Conservation (phyloP, 2,888 invertebrate species). For the Gastracanthus pulcherrimus region DNA sequence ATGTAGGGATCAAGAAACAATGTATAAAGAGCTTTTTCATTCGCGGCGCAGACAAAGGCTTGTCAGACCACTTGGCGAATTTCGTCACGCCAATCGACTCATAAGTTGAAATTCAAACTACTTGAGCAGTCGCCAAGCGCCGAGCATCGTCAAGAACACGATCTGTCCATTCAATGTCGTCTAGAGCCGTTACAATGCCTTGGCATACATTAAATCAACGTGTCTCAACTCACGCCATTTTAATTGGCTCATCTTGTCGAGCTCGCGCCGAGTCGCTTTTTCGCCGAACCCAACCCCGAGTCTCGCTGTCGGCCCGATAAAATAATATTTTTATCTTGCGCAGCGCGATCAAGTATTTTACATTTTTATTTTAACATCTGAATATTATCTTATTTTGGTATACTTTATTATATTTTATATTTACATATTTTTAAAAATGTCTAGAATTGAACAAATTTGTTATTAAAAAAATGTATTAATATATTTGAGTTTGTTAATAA, state of each 20-base stretch:
- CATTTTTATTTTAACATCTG: background rate
- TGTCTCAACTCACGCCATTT: slow-evolving; percentile 38
- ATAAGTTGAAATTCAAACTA: slow-evolving; percentile 11
- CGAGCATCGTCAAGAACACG: slow-evolving; percentile 12
- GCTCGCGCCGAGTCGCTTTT: background rate
- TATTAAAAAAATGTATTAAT: too few species aligned
- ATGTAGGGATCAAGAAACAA: background rate
- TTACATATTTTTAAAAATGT: too few species aligned
- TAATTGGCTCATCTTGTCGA: slow-evolving; percentile 37
- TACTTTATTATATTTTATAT: too few species aligned
- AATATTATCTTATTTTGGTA: too few species aligned
- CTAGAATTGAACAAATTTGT: too few species aligned
- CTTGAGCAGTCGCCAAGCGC: slow-evolving; percentile 22
- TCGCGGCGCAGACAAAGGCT: background rate
- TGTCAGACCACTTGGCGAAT: slow-evolving; percentile 17
- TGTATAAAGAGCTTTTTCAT: background rate
- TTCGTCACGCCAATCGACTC: slow-evolving; percentile 8
- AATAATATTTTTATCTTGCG: slow-evolving; percentile 11
- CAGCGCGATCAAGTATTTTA: slow-evolving; percentile 1
- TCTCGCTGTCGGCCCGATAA: background rate
- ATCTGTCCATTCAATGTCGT: slow-evolving; percentile 36
- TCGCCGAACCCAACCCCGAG: slow-evolving; percentile 5
- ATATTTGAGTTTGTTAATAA: too few species aligned
- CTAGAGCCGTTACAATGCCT: slow-evolving; percentile 34
- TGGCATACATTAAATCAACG: slow-evolving; percentile 46